Base-by-base conservation (phyloP, 2,797 vertebrate species). In the Aplochiton taeniatus region DNA sequence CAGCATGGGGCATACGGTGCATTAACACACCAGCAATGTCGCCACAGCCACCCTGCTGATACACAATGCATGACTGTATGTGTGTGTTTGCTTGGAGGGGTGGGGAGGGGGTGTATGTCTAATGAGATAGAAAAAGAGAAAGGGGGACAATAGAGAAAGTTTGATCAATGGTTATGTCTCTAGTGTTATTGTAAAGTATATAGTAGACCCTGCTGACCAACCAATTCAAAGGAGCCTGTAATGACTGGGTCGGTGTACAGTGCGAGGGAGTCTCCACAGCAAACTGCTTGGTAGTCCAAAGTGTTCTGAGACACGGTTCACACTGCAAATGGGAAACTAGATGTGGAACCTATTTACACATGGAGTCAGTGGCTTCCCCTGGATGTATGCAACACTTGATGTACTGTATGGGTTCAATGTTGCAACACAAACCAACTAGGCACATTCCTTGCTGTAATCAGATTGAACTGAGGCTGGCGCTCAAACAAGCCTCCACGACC, bases 1-100 rank as follows among this genome's bases (percentile, higher is more conserved):
- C 84, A 85, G 83, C 83, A 45, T 85, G 84, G 78, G 81, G 83
- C 80, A 73, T 70, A 66, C 68, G 76, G 80, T 74, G 70, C 73
- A 82, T 78, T 82, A 89, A 87, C 79, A 84, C 77, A 83, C 77
- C 76, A 59, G 56, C 60, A 73, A 63, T 64, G 69, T 77, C 51
- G 65, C 54, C 59, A 68, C 57, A 60, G 81, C 71, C 49, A 52
- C 63, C 61, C 62, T 47, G 68, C 65, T 70, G 65, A 59, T 75
- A 71, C n/a, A 49, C 65, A 72, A 61, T 52, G 4, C n/a, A 66
- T 41, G 57, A 53, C 12, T 17, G 58, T 52, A 10, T 46, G 44
- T 59, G 58, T 13, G 45, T 47, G 58, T 47, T 42, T 17, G 44
- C 9, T 9, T 14, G 42, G 6, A 1, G 16, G 41, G 12, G 41